phyloP scores from a whole-genome alignment of 2,888 invertebrate genomes.

The Charanyca ferruginea region DNA sequence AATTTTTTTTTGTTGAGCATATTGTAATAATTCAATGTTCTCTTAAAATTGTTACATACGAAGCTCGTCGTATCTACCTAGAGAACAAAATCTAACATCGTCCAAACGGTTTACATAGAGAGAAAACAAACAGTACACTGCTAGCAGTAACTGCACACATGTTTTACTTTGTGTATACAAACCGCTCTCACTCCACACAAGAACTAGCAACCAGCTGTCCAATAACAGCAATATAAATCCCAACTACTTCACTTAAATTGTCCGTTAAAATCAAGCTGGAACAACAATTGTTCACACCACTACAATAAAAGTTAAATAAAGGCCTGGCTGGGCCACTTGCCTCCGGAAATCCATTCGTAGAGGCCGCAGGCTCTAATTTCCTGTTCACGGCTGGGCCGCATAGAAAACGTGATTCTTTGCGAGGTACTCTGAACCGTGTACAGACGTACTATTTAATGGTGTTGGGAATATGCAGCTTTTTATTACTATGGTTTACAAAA shows the following conservation, averaged over 20 bases:
- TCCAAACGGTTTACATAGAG: background rate
- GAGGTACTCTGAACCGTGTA: conserved; percentile 23
- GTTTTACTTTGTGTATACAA: conserved; percentile 35
- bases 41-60: background rate
- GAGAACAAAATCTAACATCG: conserved; percentile 4
- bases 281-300: conserved; percentile 61
- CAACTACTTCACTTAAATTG: conserved; percentile 61
- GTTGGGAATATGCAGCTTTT: conserved; percentile 44
- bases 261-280: conserved; percentile 63
- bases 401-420: conserved; percentile 68
- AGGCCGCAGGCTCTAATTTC: conserved; percentile 79
- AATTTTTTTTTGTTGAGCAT: too few relatives aligned
- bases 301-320: conserved; percentile 79
- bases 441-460: conserved; percentile 25
- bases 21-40: too few relatives aligned
- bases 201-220: conserved; percentile 17
- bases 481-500: background rate
- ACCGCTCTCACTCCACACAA: conserved; percentile 7
- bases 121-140: conserved; percentile 8
- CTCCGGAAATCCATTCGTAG: conserved; percentile 79
- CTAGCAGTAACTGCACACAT: conserved; percentile 22
- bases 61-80: background rate
- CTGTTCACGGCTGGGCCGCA: conserved; percentile 70
- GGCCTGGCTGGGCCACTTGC: conserved; percentile 65
- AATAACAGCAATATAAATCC: conserved; percentile 59